These are phyloP conservation scores for Conus betulinus DNA, from an alignment of 1,140 invertebrate genomes.

Conservation along the genomic window DNA sequence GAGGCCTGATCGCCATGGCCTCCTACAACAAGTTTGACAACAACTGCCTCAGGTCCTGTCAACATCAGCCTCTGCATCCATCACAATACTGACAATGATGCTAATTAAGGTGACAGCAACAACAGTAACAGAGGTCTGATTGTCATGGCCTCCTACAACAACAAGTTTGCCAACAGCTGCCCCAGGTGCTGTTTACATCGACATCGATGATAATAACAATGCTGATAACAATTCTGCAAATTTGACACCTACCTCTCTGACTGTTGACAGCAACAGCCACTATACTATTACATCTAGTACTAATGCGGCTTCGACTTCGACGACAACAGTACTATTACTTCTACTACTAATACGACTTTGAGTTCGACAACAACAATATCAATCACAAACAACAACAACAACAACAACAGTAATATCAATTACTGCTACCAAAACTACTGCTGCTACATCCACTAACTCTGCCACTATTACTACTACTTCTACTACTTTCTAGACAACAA, in stretches of 20 bases:
- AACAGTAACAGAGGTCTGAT: background rate
- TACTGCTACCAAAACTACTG: too few species aligned
- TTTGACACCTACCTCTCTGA: background rate
- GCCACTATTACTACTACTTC: background rate
- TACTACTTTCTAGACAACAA: background rate
- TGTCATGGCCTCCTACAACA: conserved; percentile 84
- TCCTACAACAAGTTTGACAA: conserved; percentile 88
- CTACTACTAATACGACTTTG: too few species aligned
- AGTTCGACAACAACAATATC: too few species aligned
- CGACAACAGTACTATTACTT: too few species aligned
- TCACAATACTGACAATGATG: background rate
- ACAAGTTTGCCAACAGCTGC: conserved; percentile 84
- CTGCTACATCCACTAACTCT: background rate
- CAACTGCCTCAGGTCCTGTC: conserved; percentile 73
- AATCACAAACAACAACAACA: too few species aligned
- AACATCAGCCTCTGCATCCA: background rate
- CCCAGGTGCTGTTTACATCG: conserved; percentile 8
- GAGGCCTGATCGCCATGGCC: conserved; percentile 66
- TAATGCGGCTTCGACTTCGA: too few species aligned
- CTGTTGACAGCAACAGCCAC: too few species aligned
- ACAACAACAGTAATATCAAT: too few species aligned
- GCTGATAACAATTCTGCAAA: background rate
- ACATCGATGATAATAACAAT: background rate
- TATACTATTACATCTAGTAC: too few species aligned
- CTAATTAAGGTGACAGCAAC: background rate